Base-by-base conservation (phyloP, 2,888 invertebrate species). In the Drepana falcataria region DNA sequence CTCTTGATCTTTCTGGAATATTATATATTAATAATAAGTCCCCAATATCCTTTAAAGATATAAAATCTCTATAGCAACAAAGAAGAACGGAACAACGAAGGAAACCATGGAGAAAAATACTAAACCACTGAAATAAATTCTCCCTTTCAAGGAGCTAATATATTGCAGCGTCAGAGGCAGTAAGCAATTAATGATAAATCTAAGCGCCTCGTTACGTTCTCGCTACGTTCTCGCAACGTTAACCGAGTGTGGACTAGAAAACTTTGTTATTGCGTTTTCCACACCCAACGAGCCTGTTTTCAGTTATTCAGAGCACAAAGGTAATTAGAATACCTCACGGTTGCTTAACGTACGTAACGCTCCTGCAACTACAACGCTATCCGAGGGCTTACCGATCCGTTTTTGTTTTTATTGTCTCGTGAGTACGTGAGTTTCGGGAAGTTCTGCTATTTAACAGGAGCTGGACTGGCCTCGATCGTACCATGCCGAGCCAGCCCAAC, bases 251-350 rank as follows among this genome's bases (percentile, higher is more conserved):
- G 64, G 65, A 68, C 59, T 58, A 60, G 58, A 63, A 64, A 62
- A 59, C 57, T 58, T 58, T 59, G 62, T 60, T 64, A 63, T 41
- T 51, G 34, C 51, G 51, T 40, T 41, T 44, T 41, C 41, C 7
- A 51, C 63, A 66, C 59, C 58, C 56, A 58, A 52, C 63, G 56
- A 67, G 59, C 61, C 59, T 57, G 66, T 69, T 68, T 70, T 57
- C 63, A 63, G 63, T 64, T 66, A 73, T 71, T 75, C 61, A 71
- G 73, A 69, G 63, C 75, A 66, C 68, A 65, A 73, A 73, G 65
- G 68, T 54, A 53, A 63, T 68, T 60, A 48, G 57, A 21, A 21
- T 44, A 9, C 62, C 59, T 53, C 59, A 57, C 59, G 65, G 60
- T 69, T 64, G 59, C 60, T 49, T 58, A 65, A 65, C 63, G 60